These are phyloP conservation scores for Zapornia atra DNA, from an alignment of 2,113 vertebrate genomes.

Conservation along the genomic window DNA sequence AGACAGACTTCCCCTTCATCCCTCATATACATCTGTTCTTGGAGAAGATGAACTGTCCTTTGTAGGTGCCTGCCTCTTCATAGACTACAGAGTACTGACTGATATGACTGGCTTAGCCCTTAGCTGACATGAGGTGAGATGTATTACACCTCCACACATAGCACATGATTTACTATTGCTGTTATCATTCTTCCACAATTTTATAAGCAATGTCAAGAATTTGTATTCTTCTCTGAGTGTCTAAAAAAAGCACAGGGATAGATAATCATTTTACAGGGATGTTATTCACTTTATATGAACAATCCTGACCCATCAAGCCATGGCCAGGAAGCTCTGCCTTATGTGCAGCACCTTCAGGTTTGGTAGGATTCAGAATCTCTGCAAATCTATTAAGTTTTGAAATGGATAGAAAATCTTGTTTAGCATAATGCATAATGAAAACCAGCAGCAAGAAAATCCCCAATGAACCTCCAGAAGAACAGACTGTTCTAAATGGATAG, in stretches of 20 bases:
- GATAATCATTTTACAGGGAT: neutral
- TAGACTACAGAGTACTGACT: neutral
- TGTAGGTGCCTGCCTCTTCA: neutral
- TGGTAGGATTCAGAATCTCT: neutral
- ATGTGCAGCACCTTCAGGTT: neutral
- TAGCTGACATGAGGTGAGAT: neutral
- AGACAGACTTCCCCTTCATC: slow-evolving; percentile 50
- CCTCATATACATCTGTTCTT: slow-evolving; percentile 19
- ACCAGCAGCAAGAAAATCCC: neutral
- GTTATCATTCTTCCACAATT: neutral
- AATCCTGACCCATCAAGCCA: neutral
- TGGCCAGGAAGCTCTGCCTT: neutral
- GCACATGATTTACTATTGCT: neutral
- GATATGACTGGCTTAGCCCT: neutral
- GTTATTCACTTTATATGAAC: neutral
- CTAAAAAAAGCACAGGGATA: neutral
- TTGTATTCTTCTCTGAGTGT: neutral
- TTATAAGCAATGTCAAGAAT: neutral
- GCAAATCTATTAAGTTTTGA: neutral
- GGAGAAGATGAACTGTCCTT: slow-evolving; percentile 33
- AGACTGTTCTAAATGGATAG: neutral
- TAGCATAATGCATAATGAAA: neutral
- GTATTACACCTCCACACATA: neutral
- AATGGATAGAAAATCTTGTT: neutral
- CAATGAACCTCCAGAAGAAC: neutral